Percentiles rank a stretch among this genome's conserved stretches.
Evolutionary conservation across 2,888 invertebrate species (phyloP).

Genomic region (Trissolcus japonicus): DNA sequence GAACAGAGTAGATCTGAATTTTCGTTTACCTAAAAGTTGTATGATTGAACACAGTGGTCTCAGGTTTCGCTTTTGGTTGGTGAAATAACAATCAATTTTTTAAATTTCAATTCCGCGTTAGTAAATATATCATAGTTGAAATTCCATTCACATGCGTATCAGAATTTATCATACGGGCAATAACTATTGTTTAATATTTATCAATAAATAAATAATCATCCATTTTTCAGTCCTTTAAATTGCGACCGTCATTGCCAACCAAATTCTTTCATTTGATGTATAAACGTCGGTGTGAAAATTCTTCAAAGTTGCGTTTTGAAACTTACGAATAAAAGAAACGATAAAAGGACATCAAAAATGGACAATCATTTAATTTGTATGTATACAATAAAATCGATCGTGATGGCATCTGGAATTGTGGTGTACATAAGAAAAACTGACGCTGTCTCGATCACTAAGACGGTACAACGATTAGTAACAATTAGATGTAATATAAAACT

Average conservation of each 20-base stretch:
- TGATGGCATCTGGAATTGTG: conserved; percentile 12
- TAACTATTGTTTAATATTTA: conserved; percentile 22
- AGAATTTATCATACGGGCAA: conserved; percentile 25
- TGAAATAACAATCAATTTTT: too few relatives aligned
- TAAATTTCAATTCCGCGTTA: too few relatives aligned
- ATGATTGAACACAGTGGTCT: too few relatives aligned
- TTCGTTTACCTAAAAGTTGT: too few relatives aligned
- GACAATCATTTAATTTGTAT: conserved; percentile 14
- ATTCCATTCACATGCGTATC: too few relatives aligned
- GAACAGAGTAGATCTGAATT: neutral
- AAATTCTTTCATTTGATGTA: too few relatives aligned
- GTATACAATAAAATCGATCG: conserved; percentile 9
- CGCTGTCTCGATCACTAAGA: conserved; percentile 19
- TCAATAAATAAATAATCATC: conserved; percentile 10
- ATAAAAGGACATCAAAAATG: conserved; percentile 5
- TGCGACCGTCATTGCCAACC: too few relatives aligned
- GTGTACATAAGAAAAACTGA: conserved; percentile 15
- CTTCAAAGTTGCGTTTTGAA: too few relatives aligned
- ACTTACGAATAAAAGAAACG: neutral
- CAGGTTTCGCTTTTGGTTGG: too few relatives aligned
- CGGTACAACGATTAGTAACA: conserved; percentile 51
- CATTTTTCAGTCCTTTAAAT: neutral
- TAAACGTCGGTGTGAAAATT: too few relatives aligned
- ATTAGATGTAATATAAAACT: conserved; percentile 49
- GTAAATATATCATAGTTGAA: too few relatives aligned